phyloP scores from a whole-genome alignment of 2,113 vertebrate genomes.

The Cyprinodon variegatus region DNA sequence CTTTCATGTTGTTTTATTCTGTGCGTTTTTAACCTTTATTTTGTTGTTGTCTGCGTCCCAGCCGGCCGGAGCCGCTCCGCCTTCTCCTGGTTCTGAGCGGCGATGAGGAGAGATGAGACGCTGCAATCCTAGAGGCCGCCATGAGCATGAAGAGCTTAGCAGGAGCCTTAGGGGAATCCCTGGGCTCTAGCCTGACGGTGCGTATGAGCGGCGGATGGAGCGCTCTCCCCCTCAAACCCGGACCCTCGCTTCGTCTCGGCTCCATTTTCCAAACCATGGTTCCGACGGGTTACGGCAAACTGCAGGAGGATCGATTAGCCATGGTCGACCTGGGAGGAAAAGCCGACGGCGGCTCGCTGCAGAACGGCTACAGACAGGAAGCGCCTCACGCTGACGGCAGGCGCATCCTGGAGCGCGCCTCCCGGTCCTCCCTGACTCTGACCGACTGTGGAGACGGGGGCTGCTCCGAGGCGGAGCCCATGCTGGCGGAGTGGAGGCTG shows the following conservation, averaged over 20 bases:
- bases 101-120: conserved; percentile 65
- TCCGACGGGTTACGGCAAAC: conserved; percentile 89
- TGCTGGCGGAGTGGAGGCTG: conserved; percentile 81
- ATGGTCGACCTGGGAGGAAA: conserved; percentile 84
- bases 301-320: conserved; percentile 90
- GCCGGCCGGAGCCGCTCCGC: background rate
- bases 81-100: background rate
- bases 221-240: conserved; percentile 80
- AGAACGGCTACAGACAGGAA: conserved; percentile 82
- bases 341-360: conserved; percentile 82
- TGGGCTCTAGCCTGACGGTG: conserved; percentile 78
- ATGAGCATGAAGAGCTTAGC: conserved; percentile 78
- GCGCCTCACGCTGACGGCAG: conserved; percentile 82
- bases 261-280: conserved; percentile 92
- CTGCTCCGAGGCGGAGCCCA: conserved; percentile 87
- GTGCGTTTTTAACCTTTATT: too few species aligned
- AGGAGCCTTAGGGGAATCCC: conserved; percentile 72
- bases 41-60: background rate
- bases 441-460: conserved; percentile 80
- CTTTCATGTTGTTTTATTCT: too few species aligned
- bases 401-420: conserved; percentile 82
- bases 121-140: conserved; percentile 25
- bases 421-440: conserved; percentile 77
- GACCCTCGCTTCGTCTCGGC: conserved; percentile 84
- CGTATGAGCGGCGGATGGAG: conserved; percentile 83